Percentiles rank a stretch among this genome's conserved stretches.
phyloP scores from a whole-genome alignment of 1,140 invertebrate genomes.

The Achatina immaculata region DNA sequence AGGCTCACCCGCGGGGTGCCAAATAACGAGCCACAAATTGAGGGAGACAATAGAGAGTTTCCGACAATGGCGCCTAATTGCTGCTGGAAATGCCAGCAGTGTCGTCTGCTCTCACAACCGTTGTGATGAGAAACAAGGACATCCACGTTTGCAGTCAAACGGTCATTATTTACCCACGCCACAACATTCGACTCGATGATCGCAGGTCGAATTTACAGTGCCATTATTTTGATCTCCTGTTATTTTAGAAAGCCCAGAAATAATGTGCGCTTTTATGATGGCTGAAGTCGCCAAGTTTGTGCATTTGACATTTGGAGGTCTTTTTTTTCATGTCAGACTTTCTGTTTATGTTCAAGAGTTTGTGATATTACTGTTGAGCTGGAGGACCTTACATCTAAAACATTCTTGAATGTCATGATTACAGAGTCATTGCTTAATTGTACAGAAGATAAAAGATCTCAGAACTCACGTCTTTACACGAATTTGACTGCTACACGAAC shows the following conservation, averaged over 20 bases:
- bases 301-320: neutral
- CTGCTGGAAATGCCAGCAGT: slow-evolving; percentile 7
- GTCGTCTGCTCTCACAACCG: slow-evolving; percentile 17
- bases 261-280: neutral
- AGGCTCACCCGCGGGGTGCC: neutral
- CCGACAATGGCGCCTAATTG: slow-evolving; percentile 7
- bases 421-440: no score
- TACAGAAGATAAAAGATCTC: no score
- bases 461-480: no score
- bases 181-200: neutral
- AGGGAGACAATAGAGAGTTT: slow-evolving; percentile 2
- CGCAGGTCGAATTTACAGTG: neutral
- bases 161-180: slow-evolving; percentile 27
- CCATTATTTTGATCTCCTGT: neutral
- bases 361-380: no score
- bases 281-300: slow-evolving; percentile 4
- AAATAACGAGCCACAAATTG: neutral
- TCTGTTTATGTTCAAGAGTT: no score
- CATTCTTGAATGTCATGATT: no score
- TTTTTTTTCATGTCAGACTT: no score
- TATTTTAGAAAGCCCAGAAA: neutral
- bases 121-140: slow-evolving; percentile 27
- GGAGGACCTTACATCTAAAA: no score
- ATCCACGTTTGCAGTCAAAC: slow-evolving; percentile 22
- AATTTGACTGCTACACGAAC: no score